Evolutionary conservation across 2,113 vertebrate genomes (phyloP).

Genomic region (Sphyrna mokarran): DNA sequence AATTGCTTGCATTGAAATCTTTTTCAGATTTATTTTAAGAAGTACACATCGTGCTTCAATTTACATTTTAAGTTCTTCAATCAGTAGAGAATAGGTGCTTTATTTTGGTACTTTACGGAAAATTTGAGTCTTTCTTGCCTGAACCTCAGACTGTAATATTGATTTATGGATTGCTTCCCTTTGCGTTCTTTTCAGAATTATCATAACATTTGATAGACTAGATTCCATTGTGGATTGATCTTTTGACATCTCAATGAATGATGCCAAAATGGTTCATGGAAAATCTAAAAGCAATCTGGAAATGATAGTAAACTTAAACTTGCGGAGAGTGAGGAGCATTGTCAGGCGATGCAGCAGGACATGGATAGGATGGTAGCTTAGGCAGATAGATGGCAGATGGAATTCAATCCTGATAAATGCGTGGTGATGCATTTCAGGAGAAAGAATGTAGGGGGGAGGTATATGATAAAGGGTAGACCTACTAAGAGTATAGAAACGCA

Average conservation of each 20-base stretch:
- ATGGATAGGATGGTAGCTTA: too few relatives aligned
- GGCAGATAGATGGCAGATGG: too few relatives aligned
- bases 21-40: neutral
- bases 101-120: neutral
- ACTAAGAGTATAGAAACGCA: too few relatives aligned
- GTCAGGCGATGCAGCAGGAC: too few relatives aligned
- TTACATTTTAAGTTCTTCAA: neutral
- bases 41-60: neutral
- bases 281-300: neutral
- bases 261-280: neutral
- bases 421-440: too few relatives aligned
- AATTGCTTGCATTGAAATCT: neutral
- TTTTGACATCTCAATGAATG: neutral
- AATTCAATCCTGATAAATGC: too few relatives aligned
- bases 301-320: neutral
- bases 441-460: too few relatives aligned
- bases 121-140: neutral
- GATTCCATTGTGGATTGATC: neutral
- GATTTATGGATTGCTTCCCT: neutral
- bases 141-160: neutral
- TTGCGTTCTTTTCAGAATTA: neutral
- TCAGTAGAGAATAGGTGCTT: neutral
- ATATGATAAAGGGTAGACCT: too few relatives aligned
- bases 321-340: too few relatives aligned
- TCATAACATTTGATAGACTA: neutral